Conservation (phyloP, 2,888 invertebrate species). For the Taenaris catops region DNA sequence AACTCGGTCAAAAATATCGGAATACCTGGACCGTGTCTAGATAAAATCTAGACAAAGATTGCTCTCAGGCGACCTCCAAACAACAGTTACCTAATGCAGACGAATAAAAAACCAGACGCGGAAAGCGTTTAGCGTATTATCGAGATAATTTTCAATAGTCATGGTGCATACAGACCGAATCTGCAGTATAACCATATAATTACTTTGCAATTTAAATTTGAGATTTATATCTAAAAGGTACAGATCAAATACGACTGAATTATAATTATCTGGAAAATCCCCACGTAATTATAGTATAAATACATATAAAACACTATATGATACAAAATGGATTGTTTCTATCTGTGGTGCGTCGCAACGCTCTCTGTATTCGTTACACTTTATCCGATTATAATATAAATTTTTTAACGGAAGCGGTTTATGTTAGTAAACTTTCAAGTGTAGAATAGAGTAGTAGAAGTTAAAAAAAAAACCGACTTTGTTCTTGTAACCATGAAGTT, state of each 20-base stretch:
- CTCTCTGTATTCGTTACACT: background rate
- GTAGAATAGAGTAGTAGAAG: conserved; percentile 30
- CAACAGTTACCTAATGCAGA: conserved; percentile 33
- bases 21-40: no score
- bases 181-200: conserved; percentile 8
- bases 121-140: conserved; percentile 36
- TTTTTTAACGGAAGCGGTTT: conserved; percentile 26
- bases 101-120: conserved; percentile 44
- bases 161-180: conserved; percentile 29
- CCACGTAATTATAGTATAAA: no score
- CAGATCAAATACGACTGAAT: background rate
- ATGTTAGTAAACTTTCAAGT: conserved; percentile 25
- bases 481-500: conserved; percentile 28
- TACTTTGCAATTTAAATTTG: background rate
- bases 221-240: background rate
- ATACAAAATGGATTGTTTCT: no score
- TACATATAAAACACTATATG: no score
- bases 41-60: conserved; percentile 25
- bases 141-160: conserved; percentile 27
- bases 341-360: no score
- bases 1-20: no score
- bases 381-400: background rate
- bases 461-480: conserved; percentile 23
- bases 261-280: background rate
- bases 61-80: conserved; percentile 23